Evolutionary conservation across 2,113 vertebrate species (phyloP), one percentile per base, ranked within the genome.

Genomic region (Euleptes europaea): DNA sequence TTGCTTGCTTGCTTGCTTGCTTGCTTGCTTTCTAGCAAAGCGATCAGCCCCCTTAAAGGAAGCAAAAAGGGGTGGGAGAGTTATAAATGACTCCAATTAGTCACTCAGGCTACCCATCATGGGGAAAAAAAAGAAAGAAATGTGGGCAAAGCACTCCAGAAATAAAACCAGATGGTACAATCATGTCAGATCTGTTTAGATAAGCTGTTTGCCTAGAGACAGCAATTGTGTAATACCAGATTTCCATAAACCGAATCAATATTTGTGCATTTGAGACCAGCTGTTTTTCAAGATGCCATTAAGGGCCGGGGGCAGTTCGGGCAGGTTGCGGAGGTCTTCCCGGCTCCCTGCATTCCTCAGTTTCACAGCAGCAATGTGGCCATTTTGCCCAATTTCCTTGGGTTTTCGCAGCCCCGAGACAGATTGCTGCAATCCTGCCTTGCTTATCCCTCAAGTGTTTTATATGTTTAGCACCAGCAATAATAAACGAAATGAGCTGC

Each of bases 221-320:
- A 96, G 90, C 92, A 89, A 89, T 86, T 87, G 94, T 92, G 93
- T 90, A 94, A 95, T 95, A 97, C 95, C 96, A 97, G 96, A 97
- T 97, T 96, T 97, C 95, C 96, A 97, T 96, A 97, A 94, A 96
- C 94, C 94, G 95, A 97, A 95, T 98, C 97, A 98, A 99, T 98
- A 98, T 98, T 98, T 98, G 98, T 96, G 88, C 81, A 17, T 94
- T 92, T 93, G 93, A 94, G 93, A 96, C 96, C 98, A 98, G 97
- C 96, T 99, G 98, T 95, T 97, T 98, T 97, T 96, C 97, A 98
- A 98, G 97, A 99, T 98, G 97, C 97, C 98, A 95, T 98, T 98
- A 98, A 98, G 97, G 71, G 93, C 88, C 70, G 69, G 89, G 93
- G 95, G 93, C 95, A 95, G 96, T 92, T 93, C 90, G 87, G 87